Evolutionary conservation across 2,888 invertebrate species (phyloP), one percentile per base, ranked within the genome.

Genomic region (Rhogogaster chlorosoma): DNA sequence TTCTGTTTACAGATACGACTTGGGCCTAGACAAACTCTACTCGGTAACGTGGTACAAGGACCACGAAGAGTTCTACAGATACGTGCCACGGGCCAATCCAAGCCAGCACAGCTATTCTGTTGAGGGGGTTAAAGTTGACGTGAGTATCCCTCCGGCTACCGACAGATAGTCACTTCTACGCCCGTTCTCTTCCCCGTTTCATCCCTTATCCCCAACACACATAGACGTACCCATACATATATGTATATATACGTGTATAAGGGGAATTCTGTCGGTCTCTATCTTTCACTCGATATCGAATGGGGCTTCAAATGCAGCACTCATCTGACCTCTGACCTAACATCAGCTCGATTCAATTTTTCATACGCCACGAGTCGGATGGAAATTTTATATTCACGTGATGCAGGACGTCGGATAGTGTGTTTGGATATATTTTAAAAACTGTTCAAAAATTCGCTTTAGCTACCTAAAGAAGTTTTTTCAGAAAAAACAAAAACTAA

Each of bases 1-100:
- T 86, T 87, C 85, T 88, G 87, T 94, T 94, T 84, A 61, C 91
- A 93, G 93, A 78, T 94, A 93, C 90, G 93, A 94, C 84, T 87
- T 94, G 87, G 94, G 92, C 85, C 89, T 90, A 84, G 93, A 94
- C 85, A 92, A 91, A 84, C 91, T 94, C 53, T 94, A 94, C 91
- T 92, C 94, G n/a, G 93, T 94, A 82, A 93, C 94, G 84, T 94
- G 94, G 94, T 94, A 94, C 91, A 94, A 94, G 89, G 94, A 94
- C 89, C 92, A 94, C 89, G 94, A 93, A 87, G 94, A 94, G 89
- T 94, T 94, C 91, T 94, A 94, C 91, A 93, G 93, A 87, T 94
- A 93, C 89, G 92, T 93, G 83, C 92, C 93, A 32, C 91, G 91
- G 84, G 91, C 90, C 84, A 90, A 90, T 53, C 93, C 93, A 1